Conservation (phyloP, 2,888 invertebrate genomes). For the Schizotus pectinicornis region DNA sequence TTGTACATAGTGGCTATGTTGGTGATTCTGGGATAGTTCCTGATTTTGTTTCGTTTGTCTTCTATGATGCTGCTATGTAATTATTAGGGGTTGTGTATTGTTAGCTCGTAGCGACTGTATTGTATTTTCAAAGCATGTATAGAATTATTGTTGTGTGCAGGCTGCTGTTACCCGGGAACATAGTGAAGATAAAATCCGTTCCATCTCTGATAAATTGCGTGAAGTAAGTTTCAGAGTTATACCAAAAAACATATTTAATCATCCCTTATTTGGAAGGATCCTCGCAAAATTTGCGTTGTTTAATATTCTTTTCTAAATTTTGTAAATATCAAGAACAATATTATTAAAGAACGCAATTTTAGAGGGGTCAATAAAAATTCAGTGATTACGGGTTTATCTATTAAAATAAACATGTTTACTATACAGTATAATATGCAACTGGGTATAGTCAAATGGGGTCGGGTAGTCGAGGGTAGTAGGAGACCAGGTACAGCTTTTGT, state of each 20-base stretch:
- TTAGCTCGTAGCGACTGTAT: slow-evolving; percentile 18
- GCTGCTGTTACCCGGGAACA: slow-evolving; percentile 75
- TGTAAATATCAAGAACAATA: too few species aligned
- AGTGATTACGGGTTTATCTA: too few species aligned
- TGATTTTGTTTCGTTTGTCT: slow-evolving; percentile 10
- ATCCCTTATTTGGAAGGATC: not conserved
- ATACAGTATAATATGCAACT: too few species aligned
- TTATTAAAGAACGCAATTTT: too few species aligned
- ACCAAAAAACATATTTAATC: not conserved
- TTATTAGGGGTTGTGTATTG: slow-evolving; percentile 15
- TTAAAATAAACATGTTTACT: too few species aligned
- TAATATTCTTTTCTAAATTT: too few species aligned
- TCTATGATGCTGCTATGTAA: slow-evolving; percentile 16
- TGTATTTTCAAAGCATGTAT: slow-evolving; percentile 44
- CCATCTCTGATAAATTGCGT: slow-evolving; percentile 74
- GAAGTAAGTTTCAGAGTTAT: slow-evolving; percentile 66
- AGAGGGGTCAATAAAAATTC: too few species aligned
- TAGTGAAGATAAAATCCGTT: slow-evolving; percentile 76
- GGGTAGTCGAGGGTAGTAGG: too few species aligned
- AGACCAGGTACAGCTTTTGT: too few species aligned
- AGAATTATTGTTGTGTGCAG: slow-evolving; percentile 60
- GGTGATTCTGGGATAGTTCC: not conserved
- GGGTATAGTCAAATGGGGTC: too few species aligned
- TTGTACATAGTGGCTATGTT: slow-evolving; percentile 1
- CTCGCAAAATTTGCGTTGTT: too few species aligned